These are phyloP conservation scores for Boulengeromyrus knoepffleri DNA, from an alignment of 2,113 vertebrate genomes.

Conservation along the genomic window DNA sequence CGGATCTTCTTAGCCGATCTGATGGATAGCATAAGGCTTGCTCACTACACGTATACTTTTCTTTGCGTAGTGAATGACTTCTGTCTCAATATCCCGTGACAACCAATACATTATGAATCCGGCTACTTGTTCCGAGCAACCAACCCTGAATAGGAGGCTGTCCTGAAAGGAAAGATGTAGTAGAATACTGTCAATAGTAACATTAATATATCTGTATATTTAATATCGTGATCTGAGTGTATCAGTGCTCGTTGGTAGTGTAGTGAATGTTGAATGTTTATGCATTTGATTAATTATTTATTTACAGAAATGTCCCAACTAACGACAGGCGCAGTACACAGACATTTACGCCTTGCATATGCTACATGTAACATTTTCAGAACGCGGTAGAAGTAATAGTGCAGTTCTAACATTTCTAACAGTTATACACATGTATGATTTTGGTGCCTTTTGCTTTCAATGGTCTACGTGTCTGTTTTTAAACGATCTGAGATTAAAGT, in stretches of 20 bases:
- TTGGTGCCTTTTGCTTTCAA: neutral
- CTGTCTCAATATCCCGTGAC: neutral
- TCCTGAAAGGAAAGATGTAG: neutral
- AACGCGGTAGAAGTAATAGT: neutral
- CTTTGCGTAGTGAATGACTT: neutral
- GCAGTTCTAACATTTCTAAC: neutral
- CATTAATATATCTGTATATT: neutral
- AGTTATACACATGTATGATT: neutral
- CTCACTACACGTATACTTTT: neutral
- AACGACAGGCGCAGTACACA: neutral
- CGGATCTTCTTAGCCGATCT: neutral
- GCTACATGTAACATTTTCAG: neutral
- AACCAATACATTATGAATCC: neutral
- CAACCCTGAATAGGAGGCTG: neutral
- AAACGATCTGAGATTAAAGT: neutral
- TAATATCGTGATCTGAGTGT: neutral
- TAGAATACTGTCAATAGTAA: neutral
- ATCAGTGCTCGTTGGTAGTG: neutral
- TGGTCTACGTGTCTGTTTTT: neutral
- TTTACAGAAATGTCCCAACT: neutral
- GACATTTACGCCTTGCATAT: neutral
- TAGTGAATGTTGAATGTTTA: neutral
- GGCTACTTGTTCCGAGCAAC: neutral
- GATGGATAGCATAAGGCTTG: neutral
- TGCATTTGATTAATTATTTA: neutral